These are phyloP conservation scores for Drosophila truncata DNA, from an alignment of 1,140 invertebrate species.

Conservation along the genomic window DNA sequence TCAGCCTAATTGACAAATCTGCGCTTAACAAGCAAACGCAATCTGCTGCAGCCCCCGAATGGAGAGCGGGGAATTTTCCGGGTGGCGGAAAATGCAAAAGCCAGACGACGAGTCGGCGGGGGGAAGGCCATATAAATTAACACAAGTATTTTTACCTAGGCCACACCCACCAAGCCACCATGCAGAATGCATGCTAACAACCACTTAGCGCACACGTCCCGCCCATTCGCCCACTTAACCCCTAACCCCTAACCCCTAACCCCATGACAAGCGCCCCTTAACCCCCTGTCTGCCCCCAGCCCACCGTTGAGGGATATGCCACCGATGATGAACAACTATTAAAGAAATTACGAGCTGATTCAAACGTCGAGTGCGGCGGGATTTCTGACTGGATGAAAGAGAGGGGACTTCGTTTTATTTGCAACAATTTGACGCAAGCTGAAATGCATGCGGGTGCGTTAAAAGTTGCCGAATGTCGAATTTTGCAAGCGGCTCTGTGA, in stretches of 20 bases:
- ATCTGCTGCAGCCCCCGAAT: conserved; percentile 50
- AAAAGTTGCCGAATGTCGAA: conserved; percentile 74
- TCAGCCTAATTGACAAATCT: conserved; percentile 78
- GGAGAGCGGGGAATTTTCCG: conserved; percentile 3
- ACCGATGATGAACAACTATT: conserved; percentile 72
- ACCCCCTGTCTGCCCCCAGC: conserved; percentile 6
- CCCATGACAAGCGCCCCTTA: not conserved
- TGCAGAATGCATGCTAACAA: conserved; percentile 77
- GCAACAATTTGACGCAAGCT: conserved; percentile 78
- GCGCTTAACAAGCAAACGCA: conserved; percentile 71
- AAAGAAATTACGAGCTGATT: conserved; percentile 78
- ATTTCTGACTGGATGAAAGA: conserved; percentile 1
- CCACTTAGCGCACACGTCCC: conserved; percentile 66
- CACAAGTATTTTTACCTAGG: conserved; percentile 73
- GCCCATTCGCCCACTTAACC: conserved; percentile 10
- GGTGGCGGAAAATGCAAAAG: conserved; percentile 38
- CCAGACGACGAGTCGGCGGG: conserved; percentile 27
- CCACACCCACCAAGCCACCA: conserved; percentile 52
- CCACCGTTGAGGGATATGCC: conserved; percentile 7
- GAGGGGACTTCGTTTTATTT: conserved; percentile 61
- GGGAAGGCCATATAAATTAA: conserved; percentile 73
- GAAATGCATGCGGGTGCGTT: conserved; percentile 77
- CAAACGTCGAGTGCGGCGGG: conserved; percentile 29
- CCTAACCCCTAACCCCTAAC: conserved; percentile 2
- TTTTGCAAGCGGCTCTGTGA: conserved; percentile 33